Evolutionary conservation across 2,797 vertebrate species (phyloP).

Genomic region (Mergus octosetaceus): DNA sequence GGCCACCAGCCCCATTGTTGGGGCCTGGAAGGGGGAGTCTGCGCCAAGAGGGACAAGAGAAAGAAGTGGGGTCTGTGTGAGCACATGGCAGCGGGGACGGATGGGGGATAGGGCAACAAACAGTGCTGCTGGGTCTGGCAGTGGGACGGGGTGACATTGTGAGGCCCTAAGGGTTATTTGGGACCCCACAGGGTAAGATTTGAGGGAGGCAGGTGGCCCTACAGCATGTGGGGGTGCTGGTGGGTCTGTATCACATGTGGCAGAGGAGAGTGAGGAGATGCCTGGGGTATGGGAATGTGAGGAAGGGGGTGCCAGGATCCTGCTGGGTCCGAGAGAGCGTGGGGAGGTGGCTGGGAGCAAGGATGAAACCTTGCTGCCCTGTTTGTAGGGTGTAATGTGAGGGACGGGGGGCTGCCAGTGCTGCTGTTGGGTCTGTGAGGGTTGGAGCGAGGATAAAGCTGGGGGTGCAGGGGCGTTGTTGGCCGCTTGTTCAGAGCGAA

Average conservation of each 20-base stretch:
- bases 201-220: not conserved
- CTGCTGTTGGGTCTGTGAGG: not conserved
- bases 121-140: not conserved
- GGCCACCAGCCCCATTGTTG: not conserved
- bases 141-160: fast-evolving
- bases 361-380: not conserved
- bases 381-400: fast-evolving
- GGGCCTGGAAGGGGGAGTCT: not conserved
- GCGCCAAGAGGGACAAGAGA: not conserved
- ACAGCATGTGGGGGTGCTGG: not conserved
- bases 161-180: not conserved
- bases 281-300: not conserved
- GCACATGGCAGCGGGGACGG: fast-evolving
- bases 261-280: not conserved
- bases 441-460: fast-evolving
- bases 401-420: not conserved
- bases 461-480: too few species aligned
- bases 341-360: too few species aligned
- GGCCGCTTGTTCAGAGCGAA: not conserved
- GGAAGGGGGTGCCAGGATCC: not conserved
- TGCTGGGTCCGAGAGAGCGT: not conserved
- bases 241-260: not conserved
- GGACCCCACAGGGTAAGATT: not conserved
- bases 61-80: not conserved
- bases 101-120: not conserved